Evolutionary conservation across 2,113 vertebrate species (phyloP), one percentile per base, ranked within the genome.

Genomic region (Gasterosteus aculeatus): DNA sequence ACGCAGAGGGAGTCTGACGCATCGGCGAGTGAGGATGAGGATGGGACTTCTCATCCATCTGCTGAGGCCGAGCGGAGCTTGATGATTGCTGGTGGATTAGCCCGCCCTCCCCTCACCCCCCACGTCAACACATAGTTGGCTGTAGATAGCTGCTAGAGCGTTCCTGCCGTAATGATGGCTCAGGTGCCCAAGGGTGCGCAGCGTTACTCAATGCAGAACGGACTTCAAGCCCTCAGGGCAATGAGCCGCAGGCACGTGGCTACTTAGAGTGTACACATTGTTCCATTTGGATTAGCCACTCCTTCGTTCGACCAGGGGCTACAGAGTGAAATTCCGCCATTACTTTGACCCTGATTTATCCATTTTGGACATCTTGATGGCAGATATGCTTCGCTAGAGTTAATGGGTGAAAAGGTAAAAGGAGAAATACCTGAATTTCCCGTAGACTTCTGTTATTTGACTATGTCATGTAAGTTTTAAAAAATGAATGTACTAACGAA

Each of bases 71-170:
- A 64, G 80, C 82, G 68, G 63, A 61, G 69, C 69, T 84, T 70
- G 18, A 41, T 84, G 86, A 90, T 54, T 78, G 72, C 44, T 78
- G 18, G 22, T 26, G 75, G 80, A 90, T 91, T 60, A 90, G 19
- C 35, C 16, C n/a, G 22, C 22, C 51, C 51, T n/a, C 49, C n/a
- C n/a, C 49, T n/a, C n/a, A 7, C 19, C 0, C 46, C 46, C 16
- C 41, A 62, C 68, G 71, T 87, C 47, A 78, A 83, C 61, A 16
- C 63, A 84, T 80, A 74, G 69, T 76, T 75, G 57, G 72, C n/a
- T 69, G 35, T 38, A 78, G 35, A 26, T 44, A 63, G 74, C 35
- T 38, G 75, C 58, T 73, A 4, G 78, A 73, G 31, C 35, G 71
- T 69, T 56, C 59, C 31, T 16, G 19, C 54, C 54, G 49, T 58